These are phyloP conservation scores for Chaetodon auriga DNA, from an alignment of 2,113 vertebrate genomes.

Conservation along the genomic window DNA sequence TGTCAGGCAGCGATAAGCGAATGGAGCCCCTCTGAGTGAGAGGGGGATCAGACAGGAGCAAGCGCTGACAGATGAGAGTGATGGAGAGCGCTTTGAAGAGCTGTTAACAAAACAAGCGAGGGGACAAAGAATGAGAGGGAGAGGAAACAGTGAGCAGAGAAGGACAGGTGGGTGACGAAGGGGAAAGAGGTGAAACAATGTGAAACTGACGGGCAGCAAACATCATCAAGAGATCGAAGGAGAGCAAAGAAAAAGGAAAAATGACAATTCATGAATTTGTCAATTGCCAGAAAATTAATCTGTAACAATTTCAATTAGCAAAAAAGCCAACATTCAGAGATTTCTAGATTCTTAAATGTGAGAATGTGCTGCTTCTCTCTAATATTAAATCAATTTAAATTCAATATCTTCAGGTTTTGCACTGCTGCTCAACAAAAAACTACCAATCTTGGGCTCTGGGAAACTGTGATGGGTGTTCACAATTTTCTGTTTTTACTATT, in stretches of 20 bases:
- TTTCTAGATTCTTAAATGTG: background rate
- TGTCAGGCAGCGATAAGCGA: slow-evolving; percentile 67
- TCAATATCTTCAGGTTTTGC: background rate
- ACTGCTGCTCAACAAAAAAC: too few relatives aligned
- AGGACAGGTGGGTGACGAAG: background rate
- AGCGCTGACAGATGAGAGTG: slow-evolving; percentile 63
- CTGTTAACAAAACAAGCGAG: slow-evolving; percentile 28
- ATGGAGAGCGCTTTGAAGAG: slow-evolving; percentile 48
- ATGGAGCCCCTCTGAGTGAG: slow-evolving; percentile 52
- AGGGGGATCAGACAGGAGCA: slow-evolving; percentile 57
- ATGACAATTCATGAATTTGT: background rate
- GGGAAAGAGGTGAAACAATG: background rate
- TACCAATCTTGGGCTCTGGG: too few relatives aligned
- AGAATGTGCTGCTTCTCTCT: background rate
- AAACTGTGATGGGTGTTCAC: too few relatives aligned
- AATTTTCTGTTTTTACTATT: too few relatives aligned
- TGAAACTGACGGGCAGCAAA: slow-evolving; percentile 2
- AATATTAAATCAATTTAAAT: background rate
- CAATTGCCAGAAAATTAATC: background rate
- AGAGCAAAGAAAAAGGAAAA: background rate
- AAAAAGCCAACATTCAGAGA: background rate
- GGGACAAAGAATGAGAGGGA: slow-evolving; percentile 15
- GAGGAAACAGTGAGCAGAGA: background rate
- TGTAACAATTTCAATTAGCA: too few relatives aligned
- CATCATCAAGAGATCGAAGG: background rate